These are phyloP conservation scores for Cavia porcellus DNA, from an alignment of 2,113 vertebrate genomes.

Conservation along the genomic window DNA sequence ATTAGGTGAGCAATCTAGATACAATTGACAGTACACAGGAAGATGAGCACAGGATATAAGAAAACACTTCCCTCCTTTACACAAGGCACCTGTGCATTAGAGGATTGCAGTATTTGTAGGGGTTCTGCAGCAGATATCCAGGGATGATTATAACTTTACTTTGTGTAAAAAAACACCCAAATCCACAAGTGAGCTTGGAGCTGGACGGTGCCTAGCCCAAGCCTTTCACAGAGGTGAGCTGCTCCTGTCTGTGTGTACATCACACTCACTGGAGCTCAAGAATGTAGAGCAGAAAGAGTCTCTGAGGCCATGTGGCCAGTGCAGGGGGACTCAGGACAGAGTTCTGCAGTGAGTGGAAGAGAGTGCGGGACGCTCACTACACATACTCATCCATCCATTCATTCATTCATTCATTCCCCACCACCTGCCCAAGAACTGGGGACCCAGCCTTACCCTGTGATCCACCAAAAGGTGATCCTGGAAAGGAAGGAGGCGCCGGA, in stretches of 20 bases:
- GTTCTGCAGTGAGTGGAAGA: too few relatives aligned
- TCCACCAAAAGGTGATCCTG: constrained; percentile 98
- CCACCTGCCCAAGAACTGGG: fast-evolving
- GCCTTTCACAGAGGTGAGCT: background rate
- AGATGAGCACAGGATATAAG: background rate
- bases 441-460: constrained; percentile 91
- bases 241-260: fast-evolving
- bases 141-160: background rate
- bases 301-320: fast-evolving
- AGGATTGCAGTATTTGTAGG: background rate
- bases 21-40: too few relatives aligned
- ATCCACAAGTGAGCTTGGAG: background rate
- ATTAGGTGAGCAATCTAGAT: background rate
- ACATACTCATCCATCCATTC: background rate
- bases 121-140: background rate
- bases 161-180: background rate
- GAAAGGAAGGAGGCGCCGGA: constrained; percentile 95
- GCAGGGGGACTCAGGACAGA: background rate
- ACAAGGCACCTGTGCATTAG: background rate
- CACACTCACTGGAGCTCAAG: background rate
- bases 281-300: background rate
- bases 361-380: fast-evolving
- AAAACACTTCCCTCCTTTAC: background rate
- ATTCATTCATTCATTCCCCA: background rate
- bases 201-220: background rate